Conservation (phyloP, 1,140 invertebrate genomes). For the Streblospio benedicti region DNA sequence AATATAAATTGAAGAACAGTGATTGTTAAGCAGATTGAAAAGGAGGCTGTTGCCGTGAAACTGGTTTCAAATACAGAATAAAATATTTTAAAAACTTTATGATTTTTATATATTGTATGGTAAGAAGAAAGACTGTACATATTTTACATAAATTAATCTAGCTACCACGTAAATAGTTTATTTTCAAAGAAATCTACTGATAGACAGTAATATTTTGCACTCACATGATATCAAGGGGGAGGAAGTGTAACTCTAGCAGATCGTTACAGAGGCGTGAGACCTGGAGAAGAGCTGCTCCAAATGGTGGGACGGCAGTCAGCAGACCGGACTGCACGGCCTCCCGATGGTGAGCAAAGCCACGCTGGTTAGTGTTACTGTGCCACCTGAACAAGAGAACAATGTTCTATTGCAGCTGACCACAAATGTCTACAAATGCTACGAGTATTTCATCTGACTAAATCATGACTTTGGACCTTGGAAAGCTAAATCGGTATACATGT, state of each 20-base stretch:
- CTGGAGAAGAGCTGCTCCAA: constrained; percentile 38
- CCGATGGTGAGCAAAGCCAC: constrained; percentile 28
- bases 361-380: constrained; percentile 30
- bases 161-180: background rate
- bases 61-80: too few relatives aligned
- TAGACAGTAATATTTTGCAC: background rate
- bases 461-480: too few relatives aligned
- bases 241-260: constrained; percentile 36
- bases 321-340: constrained; percentile 23
- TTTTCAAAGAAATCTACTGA: background rate
- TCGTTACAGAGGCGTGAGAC: constrained; percentile 38
- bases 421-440: background rate
- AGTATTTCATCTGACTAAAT: background rate
- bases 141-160: background rate
- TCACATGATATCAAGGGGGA: constrained; percentile 33
- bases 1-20: too few relatives aligned
- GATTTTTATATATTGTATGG: background rate
- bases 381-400: constrained; percentile 29
- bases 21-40: too few relatives aligned
- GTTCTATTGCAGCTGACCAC: background rate
- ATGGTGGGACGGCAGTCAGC: constrained; percentile 31
- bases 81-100: too few relatives aligned
- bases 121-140: too few relatives aligned
- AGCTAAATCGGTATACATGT: too few relatives aligned
- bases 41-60: too few relatives aligned